Evolutionary conservation across 2,797 vertebrate species (phyloP).

Genomic region (Mormyrops attenuatus): DNA sequence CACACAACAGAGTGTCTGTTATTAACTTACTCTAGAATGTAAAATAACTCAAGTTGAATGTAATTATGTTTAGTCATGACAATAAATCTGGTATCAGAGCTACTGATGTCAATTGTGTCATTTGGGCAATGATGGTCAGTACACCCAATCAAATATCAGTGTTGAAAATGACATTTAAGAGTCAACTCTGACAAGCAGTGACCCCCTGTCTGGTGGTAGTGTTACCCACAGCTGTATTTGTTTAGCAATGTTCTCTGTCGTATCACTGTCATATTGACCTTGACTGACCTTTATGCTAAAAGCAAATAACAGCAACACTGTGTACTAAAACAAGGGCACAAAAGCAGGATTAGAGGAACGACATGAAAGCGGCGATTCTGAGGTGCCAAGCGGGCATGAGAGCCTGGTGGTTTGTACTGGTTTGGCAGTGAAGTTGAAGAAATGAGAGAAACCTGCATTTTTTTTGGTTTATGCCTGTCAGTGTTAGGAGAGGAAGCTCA

Average conservation of each 20-base stretch:
- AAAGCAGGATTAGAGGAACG: background rate
- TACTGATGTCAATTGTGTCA: background rate
- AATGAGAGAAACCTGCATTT: background rate
- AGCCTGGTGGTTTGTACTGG: background rate
- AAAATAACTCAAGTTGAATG: background rate
- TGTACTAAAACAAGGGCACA: background rate
- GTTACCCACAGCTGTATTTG: background rate
- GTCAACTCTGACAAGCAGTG: background rate
- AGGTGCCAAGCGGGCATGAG: background rate
- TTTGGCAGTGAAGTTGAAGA: background rate
- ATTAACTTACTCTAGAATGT: too few species aligned
- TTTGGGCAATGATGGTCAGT: background rate
- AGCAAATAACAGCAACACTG: background rate
- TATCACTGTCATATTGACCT: background rate
- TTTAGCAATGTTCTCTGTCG: background rate
- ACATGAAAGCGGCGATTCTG: background rate
- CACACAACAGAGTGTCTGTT: too few species aligned
- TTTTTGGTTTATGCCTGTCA: background rate
- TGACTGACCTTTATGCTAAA: background rate
- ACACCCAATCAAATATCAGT: background rate
- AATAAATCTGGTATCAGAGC: background rate
- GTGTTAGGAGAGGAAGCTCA: background rate
- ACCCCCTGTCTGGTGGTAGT: background rate
- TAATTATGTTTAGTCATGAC: background rate
- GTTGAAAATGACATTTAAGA: background rate